phyloP scores from a whole-genome alignment of 2,888 invertebrate species.

The Aphodius sticticus region DNA sequence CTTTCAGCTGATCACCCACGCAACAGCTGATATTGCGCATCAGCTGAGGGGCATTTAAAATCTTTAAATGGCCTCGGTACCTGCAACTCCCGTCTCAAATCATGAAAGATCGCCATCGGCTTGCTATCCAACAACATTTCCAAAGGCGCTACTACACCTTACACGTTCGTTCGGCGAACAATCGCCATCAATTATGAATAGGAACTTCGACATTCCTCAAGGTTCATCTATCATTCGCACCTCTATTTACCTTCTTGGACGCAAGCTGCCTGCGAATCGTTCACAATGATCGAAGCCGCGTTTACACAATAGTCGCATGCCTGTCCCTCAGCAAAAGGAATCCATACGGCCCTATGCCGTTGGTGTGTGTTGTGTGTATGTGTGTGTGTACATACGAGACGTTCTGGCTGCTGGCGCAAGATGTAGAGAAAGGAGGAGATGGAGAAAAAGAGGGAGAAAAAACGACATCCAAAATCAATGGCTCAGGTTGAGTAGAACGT shows the following conservation, averaged over 20 bases:
- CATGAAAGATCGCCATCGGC: neutral
- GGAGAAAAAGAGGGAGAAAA: neutral
- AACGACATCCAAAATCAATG: neutral
- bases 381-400: neutral
- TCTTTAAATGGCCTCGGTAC: neutral
- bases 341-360: neutral
- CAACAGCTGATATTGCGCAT: neutral
- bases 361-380: neutral
- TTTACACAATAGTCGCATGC: conserved; percentile 22
- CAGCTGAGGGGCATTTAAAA: neutral
- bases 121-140: neutral
- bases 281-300: neutral
- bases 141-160: neutral
- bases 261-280: neutral
- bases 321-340: conserved; percentile 12
- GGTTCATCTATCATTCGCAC: neutral
- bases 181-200: neutral
- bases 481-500: neutral
- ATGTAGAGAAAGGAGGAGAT: neutral
- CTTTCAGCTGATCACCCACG: neutral
- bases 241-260: conserved; percentile 4
- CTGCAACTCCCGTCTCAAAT: neutral
- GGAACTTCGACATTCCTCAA: neutral
- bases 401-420: neutral
- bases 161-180: neutral